These are phyloP conservation scores for Drosophila melanica DNA, from an alignment of 1,140 invertebrate species.

Conservation along the genomic window DNA sequence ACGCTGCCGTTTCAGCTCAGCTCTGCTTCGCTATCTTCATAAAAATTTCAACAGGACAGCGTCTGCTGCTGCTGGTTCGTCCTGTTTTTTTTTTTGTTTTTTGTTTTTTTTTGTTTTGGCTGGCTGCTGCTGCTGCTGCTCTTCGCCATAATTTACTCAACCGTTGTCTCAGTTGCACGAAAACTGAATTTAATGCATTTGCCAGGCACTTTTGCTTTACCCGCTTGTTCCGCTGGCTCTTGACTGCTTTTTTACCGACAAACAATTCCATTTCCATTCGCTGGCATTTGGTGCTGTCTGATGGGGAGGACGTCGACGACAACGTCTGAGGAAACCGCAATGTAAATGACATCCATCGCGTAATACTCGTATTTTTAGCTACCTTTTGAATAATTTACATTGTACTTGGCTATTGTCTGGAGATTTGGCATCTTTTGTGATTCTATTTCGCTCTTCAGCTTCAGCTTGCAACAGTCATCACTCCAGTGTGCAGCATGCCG, in stretches of 20 bases:
- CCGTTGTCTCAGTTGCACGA: conserved; percentile 80
- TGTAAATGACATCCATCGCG: conserved; percentile 71
- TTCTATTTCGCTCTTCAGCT: conserved; percentile 32
- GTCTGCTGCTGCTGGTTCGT: conserved; percentile 18
- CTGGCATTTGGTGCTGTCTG: conserved; percentile 27
- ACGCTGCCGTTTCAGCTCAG: conserved; percentile 12
- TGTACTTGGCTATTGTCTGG: conserved; percentile 67
- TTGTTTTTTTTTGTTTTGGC: neutral
- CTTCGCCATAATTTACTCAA: conserved; percentile 80
- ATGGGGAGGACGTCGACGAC: neutral
- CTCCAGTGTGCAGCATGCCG: conserved; percentile 40
- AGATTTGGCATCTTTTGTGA: conserved; percentile 61
- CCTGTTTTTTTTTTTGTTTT: neutral
- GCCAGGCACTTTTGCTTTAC: conserved; percentile 65
- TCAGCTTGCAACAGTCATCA: conserved; percentile 8
- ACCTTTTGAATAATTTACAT: conserved; percentile 81
- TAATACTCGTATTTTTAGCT: conserved; percentile 61
- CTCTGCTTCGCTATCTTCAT: conserved; percentile 47
- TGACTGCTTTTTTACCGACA: conserved; percentile 14
- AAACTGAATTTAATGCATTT: conserved; percentile 80
- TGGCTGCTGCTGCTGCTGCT: conserved; percentile 42
- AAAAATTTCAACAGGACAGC: conserved; percentile 71
- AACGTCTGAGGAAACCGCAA: conserved; percentile 37
- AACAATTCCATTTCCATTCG: conserved; percentile 54
- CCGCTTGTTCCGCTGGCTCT: conserved; percentile 3